A percentile compares a stretch with the other conserved stretches of the same genome.
phyloP scores from a whole-genome alignment of 92 coral and sea anemone species.

The Virgularia gustaviana region DNA sequence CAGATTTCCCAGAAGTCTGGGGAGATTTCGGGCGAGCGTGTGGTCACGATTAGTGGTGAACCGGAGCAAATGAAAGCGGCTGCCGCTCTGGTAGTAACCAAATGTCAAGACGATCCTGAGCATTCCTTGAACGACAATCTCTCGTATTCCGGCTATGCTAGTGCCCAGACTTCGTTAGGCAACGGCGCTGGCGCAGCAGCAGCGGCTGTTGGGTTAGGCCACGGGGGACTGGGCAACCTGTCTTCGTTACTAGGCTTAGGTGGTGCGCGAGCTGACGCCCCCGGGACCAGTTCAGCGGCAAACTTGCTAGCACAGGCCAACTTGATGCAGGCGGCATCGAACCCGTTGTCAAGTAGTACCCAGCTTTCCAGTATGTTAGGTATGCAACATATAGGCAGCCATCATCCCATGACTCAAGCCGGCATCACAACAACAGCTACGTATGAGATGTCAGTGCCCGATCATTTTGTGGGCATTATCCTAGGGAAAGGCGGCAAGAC shows the following conservation, averaged over 20 bases:
- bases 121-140: constrained; percentile 94
- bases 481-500: constrained; percentile 97
- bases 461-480: constrained; percentile 88
- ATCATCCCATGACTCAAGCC: constrained; percentile 57
- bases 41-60: constrained; percentile 74
- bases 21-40: constrained; percentile 92
- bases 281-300: constrained; percentile 60
- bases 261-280: constrained; percentile 1
- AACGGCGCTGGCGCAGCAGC: constrained; percentile 59
- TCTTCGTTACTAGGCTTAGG: constrained; percentile 41
- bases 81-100: constrained; percentile 76
- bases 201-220: constrained; percentile 50
- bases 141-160: constrained; percentile 69
- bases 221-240: constrained; percentile 82
- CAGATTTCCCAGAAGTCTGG: constrained; percentile 96
- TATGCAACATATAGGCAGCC: constrained; percentile 25
- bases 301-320: constrained; percentile 90
- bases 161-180: constrained; percentile 33
- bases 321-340: constrained; percentile 79
- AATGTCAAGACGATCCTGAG: constrained; percentile 97
- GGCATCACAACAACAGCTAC: constrained; percentile 93
- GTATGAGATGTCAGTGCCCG: constrained; percentile 93
- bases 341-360: constrained; percentile 64
- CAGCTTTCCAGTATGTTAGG: constrained; percentile 64
- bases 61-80: constrained; percentile 92